A percentile compares a stretch with the other conserved stretches of the same genome.
Conservation (phyloP, 2,888 invertebrate species). For the Galerucella pusilla region DNA sequence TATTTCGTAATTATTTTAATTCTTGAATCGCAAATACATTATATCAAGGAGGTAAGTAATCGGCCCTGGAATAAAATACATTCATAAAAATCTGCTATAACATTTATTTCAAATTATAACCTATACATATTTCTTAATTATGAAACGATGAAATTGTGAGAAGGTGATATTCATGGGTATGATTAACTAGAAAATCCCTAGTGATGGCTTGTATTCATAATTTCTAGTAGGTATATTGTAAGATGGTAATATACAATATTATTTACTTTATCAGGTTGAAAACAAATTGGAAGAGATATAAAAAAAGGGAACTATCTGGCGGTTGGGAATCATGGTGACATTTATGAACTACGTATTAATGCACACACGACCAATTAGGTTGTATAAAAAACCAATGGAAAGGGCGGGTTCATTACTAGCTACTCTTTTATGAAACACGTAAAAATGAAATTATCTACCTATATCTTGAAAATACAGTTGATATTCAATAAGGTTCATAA, state of each 20-base stretch:
- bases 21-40: background rate
- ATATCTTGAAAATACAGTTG: no score
- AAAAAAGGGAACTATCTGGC: background rate
- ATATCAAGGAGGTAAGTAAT: background rate
- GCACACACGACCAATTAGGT: no score
- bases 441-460: background rate
- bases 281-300: background rate
- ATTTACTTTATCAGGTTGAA: background rate
- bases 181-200: slow-evolving; percentile 1
- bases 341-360: no score
- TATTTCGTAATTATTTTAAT: no score
- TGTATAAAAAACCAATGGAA: background rate
- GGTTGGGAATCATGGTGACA: no score
- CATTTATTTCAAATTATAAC: slow-evolving; percentile 7
- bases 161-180: no score
- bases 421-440: background rate
- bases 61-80: background rate
- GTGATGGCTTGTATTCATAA: background rate
- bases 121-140: background rate
- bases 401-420: background rate
- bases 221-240: slow-evolving; percentile 25
- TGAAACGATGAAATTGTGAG: background rate
- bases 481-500: no score
- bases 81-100: background rate
- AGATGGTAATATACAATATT: slow-evolving; percentile 19